A percentile compares a stretch with the other conserved stretches of the same genome.
Evolutionary conservation across 2,113 vertebrate species (phyloP).

Genomic region (Oreochromis tanganicae): DNA sequence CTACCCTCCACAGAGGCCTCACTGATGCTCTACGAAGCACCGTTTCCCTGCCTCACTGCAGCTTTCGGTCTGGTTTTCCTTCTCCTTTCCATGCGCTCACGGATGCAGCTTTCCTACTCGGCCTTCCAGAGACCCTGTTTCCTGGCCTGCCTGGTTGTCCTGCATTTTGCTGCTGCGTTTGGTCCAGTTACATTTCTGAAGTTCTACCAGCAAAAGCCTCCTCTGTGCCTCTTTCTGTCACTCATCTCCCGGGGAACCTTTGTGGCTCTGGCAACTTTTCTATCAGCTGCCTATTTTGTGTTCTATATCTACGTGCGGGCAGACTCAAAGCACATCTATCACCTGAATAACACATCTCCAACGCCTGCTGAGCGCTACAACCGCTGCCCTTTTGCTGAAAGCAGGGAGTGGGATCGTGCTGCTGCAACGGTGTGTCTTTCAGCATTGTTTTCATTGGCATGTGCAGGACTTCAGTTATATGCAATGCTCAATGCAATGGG

Average conservation of each 20-base stretch:
- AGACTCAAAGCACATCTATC: conserved; percentile 77
- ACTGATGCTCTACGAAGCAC: conserved; percentile 79
- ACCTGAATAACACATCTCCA: conserved; percentile 78
- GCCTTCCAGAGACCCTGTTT: conserved; percentile 77
- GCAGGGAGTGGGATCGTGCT: conserved; percentile 79
- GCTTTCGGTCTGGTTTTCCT: conserved; percentile 82
- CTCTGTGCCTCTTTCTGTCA: conserved; percentile 76
- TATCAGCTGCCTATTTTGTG: conserved; percentile 78
- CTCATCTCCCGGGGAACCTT: conserved; percentile 81
- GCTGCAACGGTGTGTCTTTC: conserved; percentile 75
- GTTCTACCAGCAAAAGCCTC: conserved; percentile 68
- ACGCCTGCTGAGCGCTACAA: conserved; percentile 73
- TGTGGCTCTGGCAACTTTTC: conserved; percentile 75
- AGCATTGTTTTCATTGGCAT: conserved; percentile 79
- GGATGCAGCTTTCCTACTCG: conserved; percentile 73
- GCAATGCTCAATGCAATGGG: conserved; percentile 84
- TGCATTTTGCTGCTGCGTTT: conserved; percentile 77
- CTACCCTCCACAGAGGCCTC: conserved; percentile 68
- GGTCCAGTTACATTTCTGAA: conserved; percentile 75
- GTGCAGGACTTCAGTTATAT: conserved; percentile 81
- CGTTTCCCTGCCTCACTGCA: conserved; percentile 83
- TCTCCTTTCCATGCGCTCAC: conserved; percentile 80
- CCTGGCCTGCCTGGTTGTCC: conserved; percentile 74
- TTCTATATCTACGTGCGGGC: conserved; percentile 78
- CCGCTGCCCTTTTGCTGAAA: conserved; percentile 79